Evolutionary conservation across 2,797 vertebrate species (phyloP), one percentile per base, ranked within the genome.

Genomic region (Brachyrhaphis roseni): DNA sequence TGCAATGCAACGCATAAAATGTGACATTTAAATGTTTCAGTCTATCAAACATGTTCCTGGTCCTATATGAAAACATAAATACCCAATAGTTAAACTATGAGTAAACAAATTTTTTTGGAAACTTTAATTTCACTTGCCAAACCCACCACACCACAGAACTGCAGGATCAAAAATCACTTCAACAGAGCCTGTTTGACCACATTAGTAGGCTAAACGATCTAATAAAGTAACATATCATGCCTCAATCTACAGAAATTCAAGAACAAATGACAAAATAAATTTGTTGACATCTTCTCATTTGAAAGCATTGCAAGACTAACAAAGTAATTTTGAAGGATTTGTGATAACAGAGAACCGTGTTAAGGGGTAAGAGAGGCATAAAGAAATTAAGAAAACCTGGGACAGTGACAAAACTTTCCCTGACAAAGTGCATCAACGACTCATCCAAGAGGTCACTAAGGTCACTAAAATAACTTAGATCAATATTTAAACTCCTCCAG

Each of bases 11-110:
- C 4, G 1, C 4, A 23, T 51, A 8, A 51, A 51, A 8, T 23
- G 2, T 23, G 49, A 26, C 49, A 51, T 23, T 79, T 78, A 70
- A 82, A 86, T 78, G 45, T 68, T 70, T 11, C 3, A 49, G 74
- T 74, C 43, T 76, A 34, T 62, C 16, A 18, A 62, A 18, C 31
- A 62, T 16, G 59, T 62, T 62, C 34, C 62, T 39, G 34, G 18
- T 39, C 34, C 34, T 66, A 11, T 66, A 8, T 66, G 34, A 66
- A 66, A 39, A 66, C 0, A 36, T 62, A 39, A 66, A 39, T 36
- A 23, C 34, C 8, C 5, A 23, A 34, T 16, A 8, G 3, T 45
- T n/a, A 28, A 31, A 8, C n/a, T 45, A 31, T 31, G 57, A 62
- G 5, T 16, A 62, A 62, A 28, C n/a, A 62, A 5, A 62, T 16